phyloP scores from a whole-genome alignment of 2,888 invertebrate genomes.

The Folsomia candida region DNA sequence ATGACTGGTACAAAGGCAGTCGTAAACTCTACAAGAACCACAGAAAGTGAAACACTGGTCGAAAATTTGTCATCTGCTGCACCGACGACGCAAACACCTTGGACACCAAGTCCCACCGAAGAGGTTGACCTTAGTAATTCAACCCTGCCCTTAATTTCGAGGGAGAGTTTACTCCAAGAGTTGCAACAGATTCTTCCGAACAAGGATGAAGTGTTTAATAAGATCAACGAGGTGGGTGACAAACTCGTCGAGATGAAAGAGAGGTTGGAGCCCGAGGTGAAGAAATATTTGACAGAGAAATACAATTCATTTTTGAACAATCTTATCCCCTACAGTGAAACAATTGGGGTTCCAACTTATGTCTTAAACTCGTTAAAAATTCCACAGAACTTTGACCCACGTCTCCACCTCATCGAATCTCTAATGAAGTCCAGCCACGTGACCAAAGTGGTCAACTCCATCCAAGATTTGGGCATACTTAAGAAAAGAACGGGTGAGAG shows the following conservation, averaged over 20 bases:
- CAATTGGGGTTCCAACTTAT: conserved; percentile 44
- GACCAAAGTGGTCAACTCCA: not conserved
- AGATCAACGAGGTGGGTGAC: conserved; percentile 13
- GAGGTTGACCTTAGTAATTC: not conserved
- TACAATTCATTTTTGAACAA: conserved; percentile 46
- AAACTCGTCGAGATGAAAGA: conserved; percentile 38
- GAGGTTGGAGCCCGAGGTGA: conserved; percentile 42
- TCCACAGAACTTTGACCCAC: conserved; percentile 42
- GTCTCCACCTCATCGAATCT: conserved; percentile 45
- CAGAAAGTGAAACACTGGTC: not conserved
- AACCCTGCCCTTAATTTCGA: not conserved
- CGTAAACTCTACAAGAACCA: not conserved
- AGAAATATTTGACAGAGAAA: conserved; percentile 41
- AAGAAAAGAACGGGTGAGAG: not conserved
- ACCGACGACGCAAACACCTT: not conserved
- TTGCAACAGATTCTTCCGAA: conserved; percentile 22
- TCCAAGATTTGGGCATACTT: not conserved
- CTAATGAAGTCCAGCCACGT: conserved; percentile 32
- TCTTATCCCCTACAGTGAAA: conserved; percentile 46
- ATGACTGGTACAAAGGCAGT: not conserved
- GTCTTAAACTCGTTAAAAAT: conserved; percentile 49
- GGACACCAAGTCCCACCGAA: not conserved
- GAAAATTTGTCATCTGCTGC: not conserved
- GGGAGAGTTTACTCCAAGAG: conserved; percentile 24
- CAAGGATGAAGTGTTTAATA: conserved; percentile 16